These are phyloP conservation scores for Lamellibrachia columna DNA, from an alignment of 2,888 invertebrate species.

Conservation along the genomic window DNA sequence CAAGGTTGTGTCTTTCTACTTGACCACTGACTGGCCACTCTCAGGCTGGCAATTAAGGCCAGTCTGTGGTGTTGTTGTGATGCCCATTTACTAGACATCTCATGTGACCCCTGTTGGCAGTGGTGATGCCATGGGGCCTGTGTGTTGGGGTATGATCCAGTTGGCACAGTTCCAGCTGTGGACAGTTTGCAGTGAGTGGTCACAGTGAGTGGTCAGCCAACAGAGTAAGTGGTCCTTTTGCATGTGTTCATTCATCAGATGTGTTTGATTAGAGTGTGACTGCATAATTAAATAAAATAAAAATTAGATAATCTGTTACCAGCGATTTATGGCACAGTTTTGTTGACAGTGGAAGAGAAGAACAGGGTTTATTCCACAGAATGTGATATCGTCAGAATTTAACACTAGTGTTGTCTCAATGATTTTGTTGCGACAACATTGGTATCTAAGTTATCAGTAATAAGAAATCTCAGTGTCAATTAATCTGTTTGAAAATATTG, in stretches of 20 bases:
- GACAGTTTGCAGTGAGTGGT: background rate
- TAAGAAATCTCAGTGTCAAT: too few relatives aligned
- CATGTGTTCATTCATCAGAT: background rate
- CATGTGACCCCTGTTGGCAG: background rate
- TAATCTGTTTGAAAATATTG: too few relatives aligned
- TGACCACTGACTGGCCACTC: background rate
- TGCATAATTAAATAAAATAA: too few relatives aligned
- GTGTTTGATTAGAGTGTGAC: background rate
- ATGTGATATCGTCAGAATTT: background rate
- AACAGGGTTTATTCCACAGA: background rate
- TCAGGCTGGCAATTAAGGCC: background rate
- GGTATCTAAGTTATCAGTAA: background rate
- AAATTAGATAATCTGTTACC: too few relatives aligned
- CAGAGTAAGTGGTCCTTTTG: background rate
- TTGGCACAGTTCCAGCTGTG: background rate
- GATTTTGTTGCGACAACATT: background rate
- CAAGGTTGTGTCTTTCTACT: background rate
- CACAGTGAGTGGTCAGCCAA: background rate
- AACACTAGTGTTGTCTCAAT: background rate
- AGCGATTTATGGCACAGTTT: too few relatives aligned
- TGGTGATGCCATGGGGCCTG: background rate
- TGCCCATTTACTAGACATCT: constrained; percentile 6
- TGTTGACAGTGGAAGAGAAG: too few relatives aligned
- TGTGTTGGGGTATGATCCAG: background rate
- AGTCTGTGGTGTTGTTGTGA: constrained; percentile 7